Conservation (phyloP, 37 sponge, comb jelly and placozoan species). For the Oopsacas minuta region DNA sequence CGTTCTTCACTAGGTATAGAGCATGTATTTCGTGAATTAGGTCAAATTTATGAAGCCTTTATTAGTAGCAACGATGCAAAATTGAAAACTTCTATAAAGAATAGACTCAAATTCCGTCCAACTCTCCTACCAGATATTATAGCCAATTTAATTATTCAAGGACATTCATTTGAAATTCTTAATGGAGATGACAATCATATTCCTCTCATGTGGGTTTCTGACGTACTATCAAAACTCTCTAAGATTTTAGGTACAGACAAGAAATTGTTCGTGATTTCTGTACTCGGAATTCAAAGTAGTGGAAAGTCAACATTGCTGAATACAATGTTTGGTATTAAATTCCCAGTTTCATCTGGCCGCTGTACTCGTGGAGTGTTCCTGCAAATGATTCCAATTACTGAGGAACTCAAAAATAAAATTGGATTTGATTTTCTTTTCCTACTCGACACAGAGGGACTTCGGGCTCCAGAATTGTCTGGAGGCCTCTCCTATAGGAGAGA, state of each 20-base stretch:
- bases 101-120: background rate
- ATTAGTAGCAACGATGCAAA: background rate
- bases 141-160: conserved; percentile 26
- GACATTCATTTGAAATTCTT: conserved; percentile 25
- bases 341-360: conserved; percentile 26
- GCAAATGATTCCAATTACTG: conserved; percentile 23
- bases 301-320: conserved; percentile 34
- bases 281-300: conserved; percentile 25
- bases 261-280: conserved; percentile 16
- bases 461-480: conserved; percentile 25
- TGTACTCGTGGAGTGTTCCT: conserved; percentile 33
- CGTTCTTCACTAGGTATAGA: conserved; percentile 22
- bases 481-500: background rate
- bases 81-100: background rate
- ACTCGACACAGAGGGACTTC: conserved; percentile 28
- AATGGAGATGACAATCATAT: conserved; percentile 38
- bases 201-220: conserved; percentile 26
- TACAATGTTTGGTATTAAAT: conserved; percentile 26
- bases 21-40: conserved; percentile 21
- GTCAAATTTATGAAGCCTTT: conserved; percentile 14
- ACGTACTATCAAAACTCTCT: conserved; percentile 1
- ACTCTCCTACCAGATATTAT: background rate
- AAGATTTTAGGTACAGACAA: background rate
- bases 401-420: background rate
- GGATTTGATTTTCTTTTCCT: conserved; percentile 18